Evolutionary conservation across 2,797 vertebrate species (phyloP), one percentile per base, ranked within the genome.

Genomic region (Gallinago solitaria): DNA sequence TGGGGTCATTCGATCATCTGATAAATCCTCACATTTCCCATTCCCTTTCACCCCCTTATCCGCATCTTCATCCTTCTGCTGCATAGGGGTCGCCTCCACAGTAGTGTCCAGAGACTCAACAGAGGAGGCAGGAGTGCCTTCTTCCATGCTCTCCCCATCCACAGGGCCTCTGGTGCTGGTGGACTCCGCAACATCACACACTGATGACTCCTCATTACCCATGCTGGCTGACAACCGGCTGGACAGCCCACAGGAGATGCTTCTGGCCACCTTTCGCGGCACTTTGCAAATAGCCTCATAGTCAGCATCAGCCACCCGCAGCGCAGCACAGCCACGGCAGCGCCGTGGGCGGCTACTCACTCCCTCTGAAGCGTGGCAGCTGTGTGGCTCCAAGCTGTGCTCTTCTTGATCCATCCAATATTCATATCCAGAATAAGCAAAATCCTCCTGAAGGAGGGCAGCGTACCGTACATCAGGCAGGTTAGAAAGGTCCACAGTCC

Each of bases 231-330:
- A 98, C 97, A 98, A 98, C 59, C 98, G 97, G 71, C 98, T 98
- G 1, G 98, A 98, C 5, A 98, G 98, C 9, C 98, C 99, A 0
- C 98, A 98, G 30, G 99, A 98, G 12, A 98, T 98, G 94, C 99
- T 99, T 47, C 98, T 97, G 37, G 98, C 98, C 37, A 99, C 96
- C 68, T 98, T 98, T 1, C 99, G 98, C 0, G 99, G 99, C 18
- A 99, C 98, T 93, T 98, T 99, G 75, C 99, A 99, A 59, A 99
- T 98, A 0, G 99, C 99, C 95, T 99, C 99, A 1, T 99, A 99
- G 97, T 99, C 99, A 0, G 99, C 98, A 51, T 99, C 99, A 0
- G 99, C 97, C 12, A 99, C 99, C 0, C 99, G 98, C 61, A 99
- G 96, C 0, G 97, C 97, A 0, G 98, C 98, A 3, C 99, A 99